These are phyloP conservation scores for Yponomeuta plumbellus DNA, from an alignment of 2,888 invertebrate genomes.

Conservation along the genomic window DNA sequence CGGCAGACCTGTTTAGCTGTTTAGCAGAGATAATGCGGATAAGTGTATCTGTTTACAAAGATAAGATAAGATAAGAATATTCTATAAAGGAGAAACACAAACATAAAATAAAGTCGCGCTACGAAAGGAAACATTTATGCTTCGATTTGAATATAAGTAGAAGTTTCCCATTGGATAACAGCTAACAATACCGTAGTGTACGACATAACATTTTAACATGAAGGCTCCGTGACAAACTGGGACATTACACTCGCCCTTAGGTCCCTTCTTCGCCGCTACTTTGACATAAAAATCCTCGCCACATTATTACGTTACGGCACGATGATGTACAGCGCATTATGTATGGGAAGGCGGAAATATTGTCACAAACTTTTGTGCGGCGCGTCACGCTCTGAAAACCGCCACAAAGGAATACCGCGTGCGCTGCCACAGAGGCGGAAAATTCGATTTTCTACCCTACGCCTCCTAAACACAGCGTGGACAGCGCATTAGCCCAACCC, in stretches of 20 bases:
- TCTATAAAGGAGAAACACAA: no score
- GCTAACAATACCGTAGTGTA: neutral
- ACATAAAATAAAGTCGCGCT: neutral
- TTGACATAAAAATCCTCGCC: neutral
- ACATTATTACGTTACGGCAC: neutral
- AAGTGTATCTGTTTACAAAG: neutral
- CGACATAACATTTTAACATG: neutral
- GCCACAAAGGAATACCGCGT: slow-evolving; percentile 40
- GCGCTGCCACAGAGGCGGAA: slow-evolving; percentile 54
- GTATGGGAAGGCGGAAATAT: slow-evolving; percentile 6
- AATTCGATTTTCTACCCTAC: slow-evolving; percentile 70
- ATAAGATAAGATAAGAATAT: no score
- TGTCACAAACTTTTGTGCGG: slow-evolving; percentile 41
- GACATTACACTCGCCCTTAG: neutral
- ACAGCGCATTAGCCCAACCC: slow-evolving; percentile 49
- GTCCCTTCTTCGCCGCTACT: neutral
- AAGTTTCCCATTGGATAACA: neutral
- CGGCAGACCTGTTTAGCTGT: slow-evolving; percentile 27
- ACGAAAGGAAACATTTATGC: neutral
- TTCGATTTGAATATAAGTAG: neutral
- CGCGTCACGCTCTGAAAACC: slow-evolving; percentile 59
- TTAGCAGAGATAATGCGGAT: slow-evolving; percentile 11
- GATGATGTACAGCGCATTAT: neutral
- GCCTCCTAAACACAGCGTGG: slow-evolving; percentile 54
- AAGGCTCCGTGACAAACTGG: neutral